Evolutionary conservation across 2,797 vertebrate species (phyloP).

Genomic region (Manis javanica): DNA sequence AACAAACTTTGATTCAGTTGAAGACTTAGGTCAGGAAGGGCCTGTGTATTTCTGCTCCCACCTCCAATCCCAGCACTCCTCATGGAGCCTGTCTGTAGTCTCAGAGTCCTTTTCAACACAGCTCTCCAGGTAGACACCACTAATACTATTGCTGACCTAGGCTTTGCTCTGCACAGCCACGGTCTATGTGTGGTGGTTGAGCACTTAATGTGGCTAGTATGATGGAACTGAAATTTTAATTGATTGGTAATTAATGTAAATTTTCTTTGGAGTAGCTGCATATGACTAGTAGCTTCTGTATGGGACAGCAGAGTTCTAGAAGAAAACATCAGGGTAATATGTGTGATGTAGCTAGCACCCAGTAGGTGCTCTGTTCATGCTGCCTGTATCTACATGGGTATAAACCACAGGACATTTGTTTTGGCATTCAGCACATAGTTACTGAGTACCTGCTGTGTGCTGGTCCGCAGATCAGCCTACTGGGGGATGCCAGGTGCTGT

Average conservation of each 20-base stretch:
- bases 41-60: fast-evolving
- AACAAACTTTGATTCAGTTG: neutral
- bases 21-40: neutral
- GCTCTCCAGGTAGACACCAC: neutral
- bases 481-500: neutral
- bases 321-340: neutral
- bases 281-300: neutral
- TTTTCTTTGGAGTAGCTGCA: neutral
- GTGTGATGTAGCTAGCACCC: neutral
- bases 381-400: neutral
- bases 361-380: no score
- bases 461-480: neutral
- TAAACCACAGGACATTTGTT: neutral
- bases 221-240: neutral
- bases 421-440: no score
- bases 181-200: fast-evolving
- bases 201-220: neutral
- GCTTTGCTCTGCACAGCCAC: neutral
- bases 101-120: neutral
- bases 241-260: neutral
- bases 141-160: fast-evolving
- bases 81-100: neutral
- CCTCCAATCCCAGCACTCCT: neutral
- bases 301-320: neutral
- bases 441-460: fast-evolving